Base-by-base conservation (phyloP, 1,140 invertebrate species). In the Drosophila bipectinata region DNA sequence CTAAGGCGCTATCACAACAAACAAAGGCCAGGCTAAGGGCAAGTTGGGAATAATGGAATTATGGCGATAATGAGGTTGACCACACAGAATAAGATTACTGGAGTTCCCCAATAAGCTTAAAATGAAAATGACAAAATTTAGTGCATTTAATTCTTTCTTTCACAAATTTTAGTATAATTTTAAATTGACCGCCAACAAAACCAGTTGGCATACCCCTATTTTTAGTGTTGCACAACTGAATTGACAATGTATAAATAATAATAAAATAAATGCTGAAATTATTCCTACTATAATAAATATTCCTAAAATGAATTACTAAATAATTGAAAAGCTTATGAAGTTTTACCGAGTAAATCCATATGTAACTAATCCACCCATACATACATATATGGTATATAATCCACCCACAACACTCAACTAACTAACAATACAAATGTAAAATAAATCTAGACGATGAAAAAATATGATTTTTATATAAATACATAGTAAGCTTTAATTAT, bases 1-100 rank as follows among this genome's bases (percentile, higher is more conserved):
- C 79, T 79, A 72, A 77, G 62, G 66, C 78, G 75, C 73, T 76
- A 67, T 72, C 72, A 76, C 78, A 85, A 85, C 80, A 85, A 85
- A 85, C 78, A 75, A 61, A 39, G 30, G 28, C 24, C 57, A 59
- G 53, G 60, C 68, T 81, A 82, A 85, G 82, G 74, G 82, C 82
- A 87, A 75, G 63, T 68, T 78, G 64, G 44, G 58, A 45, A 72
- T 81, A 75, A 66, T 76, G 60, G 61, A 67, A 69, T 66, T 44
- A 14, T 59, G 48, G 14, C 39, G 10, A 41, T 61, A 41, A 55
- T 61, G 24, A 53, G 12, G 3, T 24, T 64, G 64, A 30, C 47
- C 64, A 45, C 8, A 3, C n/a, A 9, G 51, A 61, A 30, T n/a
- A 5, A 30, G 21, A 28, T 45, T 4, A 18, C 37, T 47, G 30